Base-by-base conservation (phyloP, 2,797 vertebrate species). In the Intellagama lesueurii region DNA sequence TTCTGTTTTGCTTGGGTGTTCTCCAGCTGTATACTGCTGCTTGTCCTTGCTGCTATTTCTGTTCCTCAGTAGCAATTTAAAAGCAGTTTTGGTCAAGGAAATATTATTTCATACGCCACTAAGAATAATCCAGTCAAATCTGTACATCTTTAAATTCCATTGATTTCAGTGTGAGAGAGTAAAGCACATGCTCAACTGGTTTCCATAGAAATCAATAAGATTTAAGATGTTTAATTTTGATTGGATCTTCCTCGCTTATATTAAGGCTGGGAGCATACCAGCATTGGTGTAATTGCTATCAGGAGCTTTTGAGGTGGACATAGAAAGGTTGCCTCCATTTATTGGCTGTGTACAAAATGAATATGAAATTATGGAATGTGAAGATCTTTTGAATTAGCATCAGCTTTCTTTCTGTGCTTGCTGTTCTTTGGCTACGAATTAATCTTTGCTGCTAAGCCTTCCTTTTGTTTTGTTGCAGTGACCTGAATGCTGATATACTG, bases 401-500 rank as follows among this genome's bases (percentile, higher is more conserved):
- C 76, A 28, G 64, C 49, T 32, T 91, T 90, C 44, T 91, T 49
- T 87, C 26, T 87, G 47, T 77, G 17, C 1, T 4, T 3, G 84
- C 1, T 66, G 1, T 7, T 2, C 49, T 94, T 91, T 70, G 82
- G 24, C 26, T 9, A 82, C 88, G 87, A 85, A 87, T 44, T 92
- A 85, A 88, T 91, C 47, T 93, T 93, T 85, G 30, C 28, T 90
- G 80, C 81, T 89, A 70, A 89, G 24, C 83, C 93, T 85, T 40
- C 77, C 85, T 78, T 93, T 94, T 92, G 40, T 87, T 94, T 90
- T 90, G n/a, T 1, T 87, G 52, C 85, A 70, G 49, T 95, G 83
- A 91, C 4, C 0, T 93, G 87, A 92, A 82, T 60, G 26, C 44
- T 91, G 77, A 32, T 88, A 66, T 69, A 66, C 40, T 85, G 83